Conservation (phyloP, 2,113 vertebrate species). For the Pogona vitticeps region DNA sequence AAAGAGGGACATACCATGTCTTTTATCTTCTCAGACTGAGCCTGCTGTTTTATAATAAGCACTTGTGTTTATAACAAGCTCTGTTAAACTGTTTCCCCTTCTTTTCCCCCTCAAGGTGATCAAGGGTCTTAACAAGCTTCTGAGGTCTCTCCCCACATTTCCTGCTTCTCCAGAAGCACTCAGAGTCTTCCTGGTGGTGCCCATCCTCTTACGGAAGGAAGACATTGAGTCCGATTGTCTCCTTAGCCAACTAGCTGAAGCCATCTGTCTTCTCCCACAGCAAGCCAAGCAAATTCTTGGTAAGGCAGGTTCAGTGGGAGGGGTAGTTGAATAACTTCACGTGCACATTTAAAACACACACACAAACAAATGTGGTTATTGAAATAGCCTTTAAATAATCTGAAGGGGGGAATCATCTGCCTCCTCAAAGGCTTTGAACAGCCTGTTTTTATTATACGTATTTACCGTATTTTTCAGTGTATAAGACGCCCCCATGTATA, state of each 20-base stretch:
- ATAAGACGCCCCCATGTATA: too few species aligned
- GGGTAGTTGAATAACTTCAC: too few species aligned
- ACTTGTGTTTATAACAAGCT: neutral
- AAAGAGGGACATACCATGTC: too few species aligned
- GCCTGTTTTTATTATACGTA: neutral
- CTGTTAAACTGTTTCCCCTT: neutral
- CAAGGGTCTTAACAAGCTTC: conserved; percentile 33
- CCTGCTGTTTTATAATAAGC: neutral
- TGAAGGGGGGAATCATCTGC: neutral
- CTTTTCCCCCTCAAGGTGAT: conserved; percentile 49
- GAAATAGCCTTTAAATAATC: too few species aligned
- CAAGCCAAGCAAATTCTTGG: conserved; percentile 54
- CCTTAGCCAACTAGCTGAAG: conserved; percentile 25
- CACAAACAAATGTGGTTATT: neutral
- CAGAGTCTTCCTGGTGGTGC: conserved; percentile 69
- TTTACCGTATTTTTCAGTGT: too few species aligned
- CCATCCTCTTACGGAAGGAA: conserved; percentile 33
- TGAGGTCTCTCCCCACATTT: conserved; percentile 39
- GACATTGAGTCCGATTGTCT: rapidly evolving
- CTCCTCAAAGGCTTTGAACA: neutral
- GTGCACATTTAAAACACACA: too few species aligned
- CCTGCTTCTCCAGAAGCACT: conserved; percentile 61
- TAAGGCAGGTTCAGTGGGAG: conserved; percentile 16
- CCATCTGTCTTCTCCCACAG: conserved; percentile 37
- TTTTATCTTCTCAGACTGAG: neutral